Percentiles rank a stretch among this genome's conserved stretches.
Conservation (phyloP, 37 sponge, comb jelly and placozoan species). For the Amphimedon queenslandica region DNA sequence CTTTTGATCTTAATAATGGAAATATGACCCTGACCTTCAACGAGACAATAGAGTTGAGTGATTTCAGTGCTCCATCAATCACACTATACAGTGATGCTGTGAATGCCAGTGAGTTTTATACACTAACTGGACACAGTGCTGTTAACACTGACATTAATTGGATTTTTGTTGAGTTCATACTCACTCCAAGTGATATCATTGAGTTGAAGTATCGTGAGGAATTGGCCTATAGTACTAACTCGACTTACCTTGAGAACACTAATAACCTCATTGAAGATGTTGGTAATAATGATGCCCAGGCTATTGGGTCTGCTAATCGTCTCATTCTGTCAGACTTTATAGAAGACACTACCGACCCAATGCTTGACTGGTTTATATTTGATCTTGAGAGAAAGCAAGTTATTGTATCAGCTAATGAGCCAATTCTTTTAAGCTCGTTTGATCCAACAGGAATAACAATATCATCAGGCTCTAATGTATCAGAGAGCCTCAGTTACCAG, state of each 20-base stretch:
- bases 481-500: slow-evolving; percentile 18
- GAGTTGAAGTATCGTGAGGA: slow-evolving; percentile 57
- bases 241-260: slow-evolving; percentile 65
- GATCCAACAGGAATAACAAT: slow-evolving; percentile 60
- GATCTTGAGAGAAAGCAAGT: slow-evolving; percentile 51
- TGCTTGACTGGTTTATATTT: slow-evolving; percentile 40
- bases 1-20: slow-evolving; percentile 72
- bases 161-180: slow-evolving; percentile 63
- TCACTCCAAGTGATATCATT: slow-evolving; percentile 41
- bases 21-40: slow-evolving; percentile 82
- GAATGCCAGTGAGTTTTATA: slow-evolving; percentile 66
- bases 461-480: slow-evolving; percentile 34
- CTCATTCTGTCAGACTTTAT: slow-evolving; percentile 31
- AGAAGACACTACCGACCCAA: slow-evolving; percentile 72
- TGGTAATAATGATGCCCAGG: slow-evolving; percentile 33
- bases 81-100: slow-evolving; percentile 49
- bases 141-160: slow-evolving; percentile 42
- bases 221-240: slow-evolving; percentile 38
- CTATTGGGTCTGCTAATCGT: slow-evolving; percentile 20
- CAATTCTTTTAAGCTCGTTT: slow-evolving; percentile 75
- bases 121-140: slow-evolving; percentile 5
- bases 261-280: slow-evolving; percentile 62
- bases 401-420: slow-evolving; percentile 72
- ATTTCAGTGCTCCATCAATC: slow-evolving; percentile 42
- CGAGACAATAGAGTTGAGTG: slow-evolving; percentile 52